These are phyloP conservation scores for Nineta flava DNA, from an alignment of 2,888 invertebrate genomes.

Conservation along the genomic window DNA sequence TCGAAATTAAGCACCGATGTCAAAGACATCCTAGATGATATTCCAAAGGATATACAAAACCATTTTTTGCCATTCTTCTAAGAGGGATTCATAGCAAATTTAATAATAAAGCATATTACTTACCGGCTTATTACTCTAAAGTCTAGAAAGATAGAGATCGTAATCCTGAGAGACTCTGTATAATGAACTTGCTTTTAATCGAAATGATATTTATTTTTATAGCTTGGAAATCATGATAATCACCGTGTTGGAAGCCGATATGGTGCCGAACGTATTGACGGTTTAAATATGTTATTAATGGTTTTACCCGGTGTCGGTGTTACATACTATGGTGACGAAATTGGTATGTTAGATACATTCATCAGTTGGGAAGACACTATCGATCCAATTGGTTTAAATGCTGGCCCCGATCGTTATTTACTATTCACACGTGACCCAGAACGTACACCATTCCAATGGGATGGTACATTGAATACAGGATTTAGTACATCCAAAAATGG, in stretches of 20 bases:
- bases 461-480: slow-evolving; percentile 39
- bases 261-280: slow-evolving; percentile 52
- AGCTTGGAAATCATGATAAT: slow-evolving; percentile 69
- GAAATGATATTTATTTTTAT: slow-evolving; percentile 1
- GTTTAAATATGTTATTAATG: slow-evolving; percentile 68
- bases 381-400: slow-evolving; percentile 43
- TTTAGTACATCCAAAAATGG: slow-evolving; percentile 18
- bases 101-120: too few relatives aligned
- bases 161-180: too few relatives aligned
- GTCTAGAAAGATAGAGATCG: too few relatives aligned
- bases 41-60: too few relatives aligned
- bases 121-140: too few relatives aligned
- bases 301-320: slow-evolving; percentile 72
- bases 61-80: too few relatives aligned
- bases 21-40: too few relatives aligned
- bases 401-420: slow-evolving; percentile 34
- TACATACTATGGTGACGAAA: slow-evolving; percentile 77
- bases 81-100: too few relatives aligned
- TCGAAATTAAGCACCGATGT: too few relatives aligned
- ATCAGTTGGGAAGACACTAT: slow-evolving; percentile 31
- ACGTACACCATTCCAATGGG: slow-evolving; percentile 75
- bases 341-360: slow-evolving; percentile 47
- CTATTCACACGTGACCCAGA: slow-evolving; percentile 48
- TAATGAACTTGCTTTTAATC: too few relatives aligned
- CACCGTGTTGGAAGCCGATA: slow-evolving; percentile 52